phyloP scores from a whole-genome alignment of 1,140 invertebrate species.

The Heliconius eleuchia region DNA sequence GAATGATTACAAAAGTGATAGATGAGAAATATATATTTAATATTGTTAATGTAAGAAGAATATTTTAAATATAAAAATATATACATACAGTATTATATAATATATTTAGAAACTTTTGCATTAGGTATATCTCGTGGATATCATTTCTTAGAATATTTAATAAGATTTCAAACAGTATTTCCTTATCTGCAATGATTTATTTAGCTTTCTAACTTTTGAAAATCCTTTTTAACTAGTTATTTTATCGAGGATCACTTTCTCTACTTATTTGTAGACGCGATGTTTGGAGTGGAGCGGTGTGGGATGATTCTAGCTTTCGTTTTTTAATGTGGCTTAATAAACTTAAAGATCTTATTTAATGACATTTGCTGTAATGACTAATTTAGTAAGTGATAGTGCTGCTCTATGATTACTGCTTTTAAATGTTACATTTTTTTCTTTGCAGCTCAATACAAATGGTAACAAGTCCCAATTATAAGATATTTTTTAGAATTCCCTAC shows the following conservation, averaged over 20 bases:
- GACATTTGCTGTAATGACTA: background rate
- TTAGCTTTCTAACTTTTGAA: background rate
- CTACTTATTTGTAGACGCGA: background rate
- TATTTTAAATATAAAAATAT: too few species aligned
- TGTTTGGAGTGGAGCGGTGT: background rate
- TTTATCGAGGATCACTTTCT: conserved; percentile 7
- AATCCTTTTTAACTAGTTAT: conserved; percentile 17
- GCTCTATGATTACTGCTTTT: too few species aligned
- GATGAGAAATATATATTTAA: too few species aligned
- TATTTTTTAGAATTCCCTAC: too few species aligned
- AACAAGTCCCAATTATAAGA: too few species aligned
- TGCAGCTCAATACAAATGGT: too few species aligned
- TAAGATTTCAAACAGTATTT: background rate
- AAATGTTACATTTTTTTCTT: too few species aligned
- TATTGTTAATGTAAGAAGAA: too few species aligned
- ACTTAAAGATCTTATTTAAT: background rate
- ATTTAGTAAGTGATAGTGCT: too few species aligned
- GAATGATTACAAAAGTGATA: too few species aligned
- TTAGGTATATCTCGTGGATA: too few species aligned
- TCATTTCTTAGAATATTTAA: background rate
- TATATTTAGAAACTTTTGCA: background rate
- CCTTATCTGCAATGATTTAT: conserved; percentile 4
- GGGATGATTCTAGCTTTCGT: background rate
- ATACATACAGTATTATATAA: too few species aligned
- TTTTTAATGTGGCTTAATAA: background rate